Evolutionary conservation across 2,797 vertebrate species (phyloP).

Genomic region (Melanotaenia pygmaea): DNA sequence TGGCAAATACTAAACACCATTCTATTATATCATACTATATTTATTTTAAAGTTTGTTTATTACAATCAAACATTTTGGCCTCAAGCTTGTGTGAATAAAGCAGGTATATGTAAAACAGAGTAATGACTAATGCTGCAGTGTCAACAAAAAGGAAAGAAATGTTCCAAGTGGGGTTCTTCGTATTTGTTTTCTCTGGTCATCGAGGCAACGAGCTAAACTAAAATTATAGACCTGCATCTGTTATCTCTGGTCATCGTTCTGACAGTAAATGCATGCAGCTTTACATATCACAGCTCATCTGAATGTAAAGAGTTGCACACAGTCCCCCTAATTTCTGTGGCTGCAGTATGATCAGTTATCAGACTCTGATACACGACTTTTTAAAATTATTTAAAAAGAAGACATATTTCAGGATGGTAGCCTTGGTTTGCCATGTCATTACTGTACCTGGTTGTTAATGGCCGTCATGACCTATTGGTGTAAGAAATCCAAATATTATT

Average conservation of each 20-base stretch:
- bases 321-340: neutral
- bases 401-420: neutral
- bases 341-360: neutral
- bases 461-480: neutral
- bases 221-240: neutral
- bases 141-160: neutral
- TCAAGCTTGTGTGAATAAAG: neutral
- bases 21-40: neutral
- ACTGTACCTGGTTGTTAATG: neutral
- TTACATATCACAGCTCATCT: conserved; percentile 5
- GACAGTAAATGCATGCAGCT: neutral
- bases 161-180: neutral
- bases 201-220: neutral
- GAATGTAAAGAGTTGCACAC: conserved; percentile 3
- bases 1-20: neutral
- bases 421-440: neutral
- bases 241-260: conserved; percentile 8
- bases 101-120: neutral
- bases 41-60: neutral
- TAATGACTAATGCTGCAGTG: neutral
- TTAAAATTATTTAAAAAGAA: neutral
- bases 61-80: neutral
- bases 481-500: neutral
- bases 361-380: neutral
- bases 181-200: conserved; percentile 1